Base-by-base conservation (phyloP, 2,797 vertebrate species). In the Mareca strepera region DNA sequence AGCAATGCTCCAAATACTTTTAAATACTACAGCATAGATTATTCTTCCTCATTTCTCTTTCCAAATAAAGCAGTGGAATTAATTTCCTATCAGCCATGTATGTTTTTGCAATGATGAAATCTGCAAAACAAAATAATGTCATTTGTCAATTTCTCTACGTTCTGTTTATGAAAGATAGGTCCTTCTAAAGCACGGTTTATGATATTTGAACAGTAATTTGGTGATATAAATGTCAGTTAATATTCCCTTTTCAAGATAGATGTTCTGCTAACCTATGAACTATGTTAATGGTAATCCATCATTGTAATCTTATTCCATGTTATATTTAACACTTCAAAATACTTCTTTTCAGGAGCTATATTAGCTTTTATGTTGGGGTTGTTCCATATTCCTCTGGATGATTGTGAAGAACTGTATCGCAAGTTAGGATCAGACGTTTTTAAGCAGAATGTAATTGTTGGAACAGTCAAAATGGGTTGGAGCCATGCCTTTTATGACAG, bases 391-490 rank as follows among this genome's bases (percentile, higher is more conserved):
- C 98, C 99, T 1, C 95, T 99, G 97, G 98, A 98, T 72, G 99
- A 99, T 83, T 99, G 99, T 94, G 99, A 99, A 82, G 98, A 99
- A 63, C 97, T 99, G 26, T 99, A 99, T 98, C 98, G 97, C 92
- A 99, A 98, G 94, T 93, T 99, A 96, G 99, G 99, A 95, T 98
- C 98, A 9, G 99, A 99, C 76, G 98, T 99, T 75, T 99, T 99
- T 97, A 99, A 99, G 96, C 99, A 99, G 98, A 99, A 99, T 48
- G 98, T 99, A 86, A 98, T 99, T 82, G 98, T 99, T 64, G 99
- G 99, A 92, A 99, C 99, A 1, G 97, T 99, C 92, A 99, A 99
- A 98, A 99, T 99, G 99, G 98, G 99, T 92, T 99, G 99, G 99
- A 99, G 95, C 96, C 99, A 99, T 6, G 99, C 99, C 76, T 99